Evolutionary conservation across 30 jellyfish, hydroid and myxozoan genomes (phyloP).

Genomic region (Chrysaora quinquecirrha): DNA sequence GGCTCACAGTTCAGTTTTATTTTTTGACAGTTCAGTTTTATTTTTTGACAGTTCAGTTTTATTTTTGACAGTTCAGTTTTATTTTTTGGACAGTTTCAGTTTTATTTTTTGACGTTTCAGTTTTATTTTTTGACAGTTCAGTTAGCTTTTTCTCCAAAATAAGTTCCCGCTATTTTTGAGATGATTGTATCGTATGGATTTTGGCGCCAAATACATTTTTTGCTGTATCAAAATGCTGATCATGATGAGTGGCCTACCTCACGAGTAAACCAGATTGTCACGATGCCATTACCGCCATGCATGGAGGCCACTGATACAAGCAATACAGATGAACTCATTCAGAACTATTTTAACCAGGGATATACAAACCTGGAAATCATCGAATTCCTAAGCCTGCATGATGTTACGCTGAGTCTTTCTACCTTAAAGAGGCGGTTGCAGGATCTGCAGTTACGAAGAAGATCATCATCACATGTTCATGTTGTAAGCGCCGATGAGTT

Average conservation of each 20-base stretch:
- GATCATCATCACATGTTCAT: constrained; percentile 14
- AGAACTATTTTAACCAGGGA: constrained; percentile 42
- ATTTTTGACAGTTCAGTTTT: not conserved
- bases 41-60: not conserved
- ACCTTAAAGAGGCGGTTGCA: constrained; percentile 57
- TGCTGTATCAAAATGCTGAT: constrained; percentile 5
- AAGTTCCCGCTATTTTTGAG: not conserved
- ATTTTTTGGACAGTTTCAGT: not conserved
- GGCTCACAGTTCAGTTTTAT: constrained; percentile 17
- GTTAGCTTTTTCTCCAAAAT: not conserved
- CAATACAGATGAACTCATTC: constrained; percentile 19
- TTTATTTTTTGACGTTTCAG: not conserved
- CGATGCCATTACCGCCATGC: constrained; percentile 24
- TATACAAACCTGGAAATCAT: constrained; percentile 56
- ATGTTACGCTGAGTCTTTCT: constrained; percentile 36
- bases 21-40: not conserved
- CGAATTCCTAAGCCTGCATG: constrained; percentile 44
- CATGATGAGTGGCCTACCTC: constrained; percentile 16
- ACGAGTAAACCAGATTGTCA: constrained; percentile 20
- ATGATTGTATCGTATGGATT: not conserved
- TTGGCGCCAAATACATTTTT: not conserved
- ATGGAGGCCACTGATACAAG: constrained; percentile 21
- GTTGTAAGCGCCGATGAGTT: constrained; percentile 34
- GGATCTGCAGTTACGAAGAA: constrained; percentile 10
- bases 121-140: not conserved